These are phyloP conservation scores for Prionailurus bengalensis DNA, from an alignment of 2,113 vertebrate genomes.

Conservation along the genomic window DNA sequence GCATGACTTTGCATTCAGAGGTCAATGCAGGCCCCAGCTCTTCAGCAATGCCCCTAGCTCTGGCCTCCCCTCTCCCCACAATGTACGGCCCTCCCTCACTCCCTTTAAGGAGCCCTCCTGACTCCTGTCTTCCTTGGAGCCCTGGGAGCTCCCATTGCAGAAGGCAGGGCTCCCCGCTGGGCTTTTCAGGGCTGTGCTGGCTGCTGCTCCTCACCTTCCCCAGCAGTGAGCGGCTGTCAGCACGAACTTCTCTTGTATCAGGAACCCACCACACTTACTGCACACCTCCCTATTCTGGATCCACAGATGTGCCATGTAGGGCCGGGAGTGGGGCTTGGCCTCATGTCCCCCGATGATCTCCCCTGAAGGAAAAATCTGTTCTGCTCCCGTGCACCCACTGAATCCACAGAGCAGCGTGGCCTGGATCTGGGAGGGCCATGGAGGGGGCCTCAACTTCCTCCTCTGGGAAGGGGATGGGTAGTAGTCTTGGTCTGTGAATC, in stretches of 20 bases:
- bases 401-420: fast-evolving
- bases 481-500: neutral
- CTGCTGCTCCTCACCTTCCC: neutral
- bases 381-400: neutral
- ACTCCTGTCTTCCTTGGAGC: neutral
- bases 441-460: neutral
- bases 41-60: neutral
- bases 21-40: fast-evolving
- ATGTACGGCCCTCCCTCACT: neutral
- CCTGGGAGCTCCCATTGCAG: neutral
- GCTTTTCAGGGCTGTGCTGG: no score
- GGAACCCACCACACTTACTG: neutral
- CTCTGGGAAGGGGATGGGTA: neutral
- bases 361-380: slow-evolving; percentile 31
- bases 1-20: neutral
- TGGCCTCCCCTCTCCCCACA: neutral
- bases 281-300: fast-evolving
- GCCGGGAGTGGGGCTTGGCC: slow-evolving; percentile 58
- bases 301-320: slow-evolving; percentile 67
- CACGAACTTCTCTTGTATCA: slow-evolving; percentile 65
- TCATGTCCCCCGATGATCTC: slow-evolving; percentile 78
- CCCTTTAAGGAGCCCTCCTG: neutral
- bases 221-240: slow-evolving; percentile 71
- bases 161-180: neutral
- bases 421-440: fast-evolving